These are phyloP conservation scores for Aporrectodea caliginosa DNA, from an alignment of 1,140 invertebrate species.

Conservation along the genomic window DNA sequence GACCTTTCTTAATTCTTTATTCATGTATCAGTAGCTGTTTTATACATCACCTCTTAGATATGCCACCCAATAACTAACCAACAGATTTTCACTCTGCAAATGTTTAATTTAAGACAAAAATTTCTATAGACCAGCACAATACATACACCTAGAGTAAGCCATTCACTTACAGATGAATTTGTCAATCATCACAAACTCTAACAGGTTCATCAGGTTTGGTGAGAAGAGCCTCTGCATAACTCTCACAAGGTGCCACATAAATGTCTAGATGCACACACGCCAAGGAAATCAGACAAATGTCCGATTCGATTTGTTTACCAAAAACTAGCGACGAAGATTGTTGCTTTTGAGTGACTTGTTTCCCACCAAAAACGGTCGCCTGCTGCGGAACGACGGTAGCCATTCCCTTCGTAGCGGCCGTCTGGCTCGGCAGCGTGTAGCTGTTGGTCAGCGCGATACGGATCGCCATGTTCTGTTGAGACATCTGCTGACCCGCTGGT, in stretches of 20 bases:
- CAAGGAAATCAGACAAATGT: neutral
- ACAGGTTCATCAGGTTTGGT: neutral
- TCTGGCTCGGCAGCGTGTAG: neutral
- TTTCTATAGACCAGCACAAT: too few relatives aligned
- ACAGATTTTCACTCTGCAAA: too few relatives aligned
- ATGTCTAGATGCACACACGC: neutral
- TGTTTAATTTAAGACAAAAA: too few relatives aligned
- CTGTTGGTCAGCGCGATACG: neutral
- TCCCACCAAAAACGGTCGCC: neutral
- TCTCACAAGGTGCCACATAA: neutral
- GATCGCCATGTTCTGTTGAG: neutral
- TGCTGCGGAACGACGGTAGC: constrained; percentile 20
- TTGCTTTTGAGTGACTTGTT: neutral
- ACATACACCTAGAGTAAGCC: too few relatives aligned
- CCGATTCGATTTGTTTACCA: neutral
- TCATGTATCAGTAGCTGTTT: neutral
- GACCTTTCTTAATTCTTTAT: too few relatives aligned
- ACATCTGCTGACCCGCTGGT: too few relatives aligned
- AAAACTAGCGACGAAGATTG: neutral
- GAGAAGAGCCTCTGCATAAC: neutral
- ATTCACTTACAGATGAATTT: too few relatives aligned
- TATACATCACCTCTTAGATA: neutral
- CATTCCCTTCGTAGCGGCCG: neutral
- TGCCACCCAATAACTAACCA: too few relatives aligned
- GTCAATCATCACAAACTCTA: neutral